These are phyloP conservation scores for Cephus rjabovi DNA, from an alignment of 2,888 invertebrate genomes.

Conservation along the genomic window DNA sequence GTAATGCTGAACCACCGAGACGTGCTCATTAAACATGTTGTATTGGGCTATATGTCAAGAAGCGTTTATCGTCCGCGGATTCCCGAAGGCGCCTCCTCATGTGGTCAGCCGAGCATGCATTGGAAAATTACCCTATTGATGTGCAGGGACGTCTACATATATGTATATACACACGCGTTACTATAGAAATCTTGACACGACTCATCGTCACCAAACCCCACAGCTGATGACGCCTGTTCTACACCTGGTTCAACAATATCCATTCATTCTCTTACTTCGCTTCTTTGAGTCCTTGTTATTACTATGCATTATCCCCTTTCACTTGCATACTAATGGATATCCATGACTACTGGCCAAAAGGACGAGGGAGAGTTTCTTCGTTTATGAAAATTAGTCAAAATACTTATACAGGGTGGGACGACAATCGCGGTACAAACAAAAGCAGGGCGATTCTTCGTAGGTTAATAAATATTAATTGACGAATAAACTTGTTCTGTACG, in stretches of 20 bases:
- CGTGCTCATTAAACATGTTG: conserved; percentile 57
- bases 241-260: background rate
- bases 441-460: too few relatives aligned
- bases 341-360: background rate
- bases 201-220: background rate
- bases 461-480: too few relatives aligned
- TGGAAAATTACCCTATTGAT: background rate
- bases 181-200: background rate
- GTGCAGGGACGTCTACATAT: background rate
- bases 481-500: too few relatives aligned
- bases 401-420: background rate
- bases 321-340: background rate
- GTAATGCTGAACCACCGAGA: conserved; percentile 52
- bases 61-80: background rate
- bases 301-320: background rate
- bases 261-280: background rate
- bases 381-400: background rate
- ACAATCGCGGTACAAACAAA: too few relatives aligned
- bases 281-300: background rate
- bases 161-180: background rate
- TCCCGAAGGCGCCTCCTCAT: background rate
- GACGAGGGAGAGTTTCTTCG: background rate
- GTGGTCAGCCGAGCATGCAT: background rate
- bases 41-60: conserved; percentile 1
- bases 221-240: background rate